Percentiles rank a stretch among this genome's conserved stretches.
Conservation (phyloP, 2,888 invertebrate species). For the Hydriomena furcata region DNA sequence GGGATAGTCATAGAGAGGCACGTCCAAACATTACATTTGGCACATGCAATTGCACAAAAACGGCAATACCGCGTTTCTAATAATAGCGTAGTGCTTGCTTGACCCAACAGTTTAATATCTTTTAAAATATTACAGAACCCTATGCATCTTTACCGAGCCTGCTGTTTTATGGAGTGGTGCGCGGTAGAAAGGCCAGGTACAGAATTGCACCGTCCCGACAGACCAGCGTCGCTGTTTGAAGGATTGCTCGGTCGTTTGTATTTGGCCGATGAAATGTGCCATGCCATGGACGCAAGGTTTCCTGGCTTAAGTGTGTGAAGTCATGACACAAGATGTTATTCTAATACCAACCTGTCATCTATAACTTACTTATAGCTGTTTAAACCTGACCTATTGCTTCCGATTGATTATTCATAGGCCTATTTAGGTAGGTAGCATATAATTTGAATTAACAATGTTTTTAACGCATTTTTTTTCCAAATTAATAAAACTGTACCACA, state of each 20-base stretch:
- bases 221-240: constrained; percentile 93
- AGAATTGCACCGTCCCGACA: constrained; percentile 88
- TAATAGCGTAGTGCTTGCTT: too few species aligned
- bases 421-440: too few species aligned
- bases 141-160: constrained; percentile 89
- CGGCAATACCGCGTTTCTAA: too few species aligned
- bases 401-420: too few species aligned
- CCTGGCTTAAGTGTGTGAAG: constrained; percentile 86
- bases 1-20: too few species aligned
- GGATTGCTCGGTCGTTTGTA: constrained; percentile 91
- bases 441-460: too few species aligned
- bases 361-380: too few species aligned
- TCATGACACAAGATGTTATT: neutral
- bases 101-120: neutral
- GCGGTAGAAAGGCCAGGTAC: constrained; percentile 86
- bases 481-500: neutral
- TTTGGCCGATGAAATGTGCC: constrained; percentile 87
- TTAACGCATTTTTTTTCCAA: neutral
- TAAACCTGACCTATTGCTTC: too few species aligned
- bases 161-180: constrained; percentile 92
- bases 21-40: too few species aligned
- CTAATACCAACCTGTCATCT: too few species aligned
- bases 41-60: too few species aligned
- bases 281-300: constrained; percentile 87
- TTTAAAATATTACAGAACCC: constrained; percentile 78